Evolutionary conservation across 2,113 vertebrate species (phyloP).

Genomic region (Pagrus major): DNA sequence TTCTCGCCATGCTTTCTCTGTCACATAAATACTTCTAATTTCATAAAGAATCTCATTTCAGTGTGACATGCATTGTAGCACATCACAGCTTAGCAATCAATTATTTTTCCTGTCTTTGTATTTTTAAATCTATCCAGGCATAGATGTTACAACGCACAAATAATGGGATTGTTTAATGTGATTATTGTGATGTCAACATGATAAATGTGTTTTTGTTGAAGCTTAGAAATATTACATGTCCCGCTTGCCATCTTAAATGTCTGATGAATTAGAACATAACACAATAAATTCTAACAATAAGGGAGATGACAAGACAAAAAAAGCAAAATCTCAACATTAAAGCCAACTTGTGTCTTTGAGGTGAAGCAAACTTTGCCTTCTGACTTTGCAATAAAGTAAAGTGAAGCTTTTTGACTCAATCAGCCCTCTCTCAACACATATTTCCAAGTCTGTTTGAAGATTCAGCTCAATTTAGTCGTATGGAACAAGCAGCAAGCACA

Average conservation of each 20-base stretch:
- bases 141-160: slow-evolving; percentile 22
- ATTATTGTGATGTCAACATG: slow-evolving; percentile 26
- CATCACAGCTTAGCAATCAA: slow-evolving; percentile 6
- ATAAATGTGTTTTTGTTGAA: slow-evolving; percentile 37
- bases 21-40: slow-evolving; percentile 20
- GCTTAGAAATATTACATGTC: slow-evolving; percentile 24
- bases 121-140: slow-evolving; percentile 20
- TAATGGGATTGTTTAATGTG: slow-evolving; percentile 42
- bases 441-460: slow-evolving; percentile 77
- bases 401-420: slow-evolving; percentile 58
- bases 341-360: slow-evolving; percentile 18
- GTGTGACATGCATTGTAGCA: neutral
- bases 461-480: slow-evolving; percentile 67
- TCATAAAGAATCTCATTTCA: slow-evolving; percentile 16
- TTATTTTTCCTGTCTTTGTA: neutral
- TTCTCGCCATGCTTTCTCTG: neutral
- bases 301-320: neutral
- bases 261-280: neutral
- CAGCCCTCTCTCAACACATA: slow-evolving; percentile 47
- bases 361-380: slow-evolving; percentile 29
- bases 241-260: neutral
- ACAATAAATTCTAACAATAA: neutral
- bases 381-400: slow-evolving; percentile 42
- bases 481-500: slow-evolving; percentile 30
- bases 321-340: neutral